These are phyloP conservation scores for Petrosia ficiformis DNA, from an alignment of 37 sponge, comb jelly and placozoan genomes.

Conservation along the genomic window DNA sequence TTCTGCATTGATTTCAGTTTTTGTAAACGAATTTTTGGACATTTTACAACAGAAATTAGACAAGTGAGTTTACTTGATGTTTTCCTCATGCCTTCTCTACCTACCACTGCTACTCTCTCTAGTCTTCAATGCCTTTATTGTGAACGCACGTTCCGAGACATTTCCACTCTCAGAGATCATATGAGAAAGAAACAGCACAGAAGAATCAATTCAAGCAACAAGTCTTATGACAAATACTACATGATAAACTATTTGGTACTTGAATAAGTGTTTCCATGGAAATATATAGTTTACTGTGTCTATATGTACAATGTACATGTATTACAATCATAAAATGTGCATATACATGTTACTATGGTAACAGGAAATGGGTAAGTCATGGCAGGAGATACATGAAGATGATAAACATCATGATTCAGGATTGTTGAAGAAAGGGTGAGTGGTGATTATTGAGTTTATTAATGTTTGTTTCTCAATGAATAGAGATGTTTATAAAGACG, in stretches of 20 bases:
- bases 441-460: too few relatives aligned
- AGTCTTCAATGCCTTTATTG: conserved; percentile 88
- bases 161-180: conserved; percentile 84
- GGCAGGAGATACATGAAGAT: conserved; percentile 59
- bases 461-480: too few relatives aligned
- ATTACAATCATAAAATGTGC: neutral
- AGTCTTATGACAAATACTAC: conserved; percentile 83
- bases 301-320: too few relatives aligned
- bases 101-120: neutral
- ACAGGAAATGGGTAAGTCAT: conserved; percentile 58
- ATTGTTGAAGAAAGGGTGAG: too few relatives aligned
- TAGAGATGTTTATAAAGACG: conserved; percentile 10
- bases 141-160: conserved; percentile 74
- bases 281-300: too few relatives aligned
- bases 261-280: neutral
- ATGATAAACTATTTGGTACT: conserved; percentile 80
- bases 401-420: conserved; percentile 39
- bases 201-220: conserved; percentile 79
- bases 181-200: conserved; percentile 95
- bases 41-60: conserved; percentile 54
- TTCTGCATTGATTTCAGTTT: conserved; percentile 51
- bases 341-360: neutral
- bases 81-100: neutral
- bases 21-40: conserved; percentile 69
- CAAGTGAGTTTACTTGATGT: conserved; percentile 15